A percentile compares a stretch with the other conserved stretches of the same genome.
These are phyloP conservation scores for Misgurnus mizolepis DNA, from an alignment of 2,113 vertebrate species.

Conservation along the genomic window DNA sequence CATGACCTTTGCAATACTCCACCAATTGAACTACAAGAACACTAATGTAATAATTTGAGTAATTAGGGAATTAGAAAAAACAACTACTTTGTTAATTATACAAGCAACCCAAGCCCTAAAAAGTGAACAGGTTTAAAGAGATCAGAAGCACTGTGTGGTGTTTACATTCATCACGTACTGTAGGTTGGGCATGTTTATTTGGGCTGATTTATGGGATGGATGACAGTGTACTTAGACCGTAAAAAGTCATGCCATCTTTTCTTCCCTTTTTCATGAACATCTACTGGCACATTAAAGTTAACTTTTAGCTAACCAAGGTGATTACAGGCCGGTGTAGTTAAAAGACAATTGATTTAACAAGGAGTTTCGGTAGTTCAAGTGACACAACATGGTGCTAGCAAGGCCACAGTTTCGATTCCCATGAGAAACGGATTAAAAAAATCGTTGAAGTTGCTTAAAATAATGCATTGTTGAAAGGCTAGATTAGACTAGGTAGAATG, in stretches of 20 bases:
- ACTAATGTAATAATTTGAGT: too few species aligned
- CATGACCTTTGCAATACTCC: too few species aligned
- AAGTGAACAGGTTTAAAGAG: neutral
- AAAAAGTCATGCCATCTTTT: neutral
- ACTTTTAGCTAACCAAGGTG: neutral
- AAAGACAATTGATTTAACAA: neutral
- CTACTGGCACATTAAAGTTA: neutral
- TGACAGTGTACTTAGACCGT: neutral
- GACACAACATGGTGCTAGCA: too few species aligned
- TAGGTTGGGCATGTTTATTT: neutral
- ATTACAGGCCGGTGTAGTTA: neutral
- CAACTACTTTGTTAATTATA: neutral
- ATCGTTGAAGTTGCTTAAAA: too few species aligned
- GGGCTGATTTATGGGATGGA: neutral
- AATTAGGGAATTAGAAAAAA: neutral
- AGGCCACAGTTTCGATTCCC: too few species aligned
- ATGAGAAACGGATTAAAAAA: too few species aligned
- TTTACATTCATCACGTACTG: neutral
- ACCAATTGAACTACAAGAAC: too few species aligned
- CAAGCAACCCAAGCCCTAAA: neutral
- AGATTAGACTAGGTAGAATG: too few species aligned
- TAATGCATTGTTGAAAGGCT: too few species aligned
- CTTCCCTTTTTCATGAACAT: conserved; percentile 5
- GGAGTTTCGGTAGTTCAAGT: too few species aligned
- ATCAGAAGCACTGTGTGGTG: neutral